Evolutionary conservation across 2,888 invertebrate species (phyloP).

Genomic region (Leptopilina drosophilae): DNA sequence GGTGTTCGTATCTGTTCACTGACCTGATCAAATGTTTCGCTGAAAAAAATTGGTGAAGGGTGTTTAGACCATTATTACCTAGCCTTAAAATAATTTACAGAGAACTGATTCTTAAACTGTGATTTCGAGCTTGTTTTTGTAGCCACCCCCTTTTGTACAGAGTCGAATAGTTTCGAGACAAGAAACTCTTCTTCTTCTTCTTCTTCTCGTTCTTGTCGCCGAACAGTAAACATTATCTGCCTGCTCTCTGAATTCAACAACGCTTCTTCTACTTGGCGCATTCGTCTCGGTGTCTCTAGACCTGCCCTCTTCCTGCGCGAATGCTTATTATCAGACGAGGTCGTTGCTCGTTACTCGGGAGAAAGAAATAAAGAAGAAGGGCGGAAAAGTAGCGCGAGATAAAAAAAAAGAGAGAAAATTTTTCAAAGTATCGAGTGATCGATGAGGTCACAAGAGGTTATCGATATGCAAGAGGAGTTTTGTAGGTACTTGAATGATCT

Average conservation of each 20-base stretch:
- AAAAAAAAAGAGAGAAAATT: neutral
- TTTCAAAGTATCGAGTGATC: constrained; percentile 8
- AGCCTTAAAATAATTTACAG: no score
- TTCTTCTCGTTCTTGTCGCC: neutral
- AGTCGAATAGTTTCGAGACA: neutral
- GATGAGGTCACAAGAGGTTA: constrained; percentile 33
- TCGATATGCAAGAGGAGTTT: constrained; percentile 24
- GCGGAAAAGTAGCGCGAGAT: constrained; percentile 6
- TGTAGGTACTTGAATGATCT: constrained; percentile 25
- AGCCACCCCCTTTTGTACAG: neutral
- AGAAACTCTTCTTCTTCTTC: neutral
- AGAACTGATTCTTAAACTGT: no score
- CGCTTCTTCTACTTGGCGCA: constrained; percentile 16
- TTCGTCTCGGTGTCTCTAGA: constrained; percentile 34
- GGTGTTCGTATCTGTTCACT: no score
- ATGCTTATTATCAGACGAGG: constrained; percentile 35
- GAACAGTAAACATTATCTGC: constrained; percentile 31
- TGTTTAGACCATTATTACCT: no score
- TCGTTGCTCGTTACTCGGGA: constrained; percentile 33
- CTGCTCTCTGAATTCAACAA: constrained; percentile 5
- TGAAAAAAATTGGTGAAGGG: no score
- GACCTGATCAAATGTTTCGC: no score
- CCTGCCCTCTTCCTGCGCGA: constrained; percentile 35
- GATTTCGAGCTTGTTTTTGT: neutral
- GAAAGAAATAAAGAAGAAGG: constrained; percentile 1